Evolutionary conservation across 2,888 invertebrate genomes (phyloP), one percentile per base, ranked within the genome.

Genomic region (Cephonodes hylas): DNA sequence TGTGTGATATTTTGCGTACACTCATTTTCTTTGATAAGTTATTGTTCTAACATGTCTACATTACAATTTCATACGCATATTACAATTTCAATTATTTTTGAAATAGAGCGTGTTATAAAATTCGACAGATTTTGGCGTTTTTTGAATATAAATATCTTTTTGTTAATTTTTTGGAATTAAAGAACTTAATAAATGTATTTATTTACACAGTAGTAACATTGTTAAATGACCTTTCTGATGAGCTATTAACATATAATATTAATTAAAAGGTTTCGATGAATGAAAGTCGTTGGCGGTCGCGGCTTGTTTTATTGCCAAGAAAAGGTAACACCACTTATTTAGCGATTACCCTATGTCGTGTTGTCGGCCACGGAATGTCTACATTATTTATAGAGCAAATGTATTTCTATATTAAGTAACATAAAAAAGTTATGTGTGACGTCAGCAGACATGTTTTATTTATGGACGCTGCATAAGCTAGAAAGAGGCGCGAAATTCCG

Each of bases 201-300:
- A n/a, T n/a, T n/a, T n/a, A n/a, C n/a, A n/a, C n/a, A n/a, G n/a
- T n/a, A n/a, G n/a, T n/a, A n/a, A n/a, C n/a, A n/a, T n/a, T n/a
- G n/a, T n/a, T n/a, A n/a, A n/a, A n/a, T 53, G 18, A 10, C 8
- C 15, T 53, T 27, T 53, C 10, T 31, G 15, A 27, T 31, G 31
- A 25, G 25, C 5, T 18, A 53, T 31, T 27, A 53, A 27, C 23
- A 31, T 27, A 31, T 53, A 31, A 53, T 20, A 44, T 5, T 20
- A 20, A 18, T 18, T 31, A 20, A 0, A 3, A 31, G 53, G 31
- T 53, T 18, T 31, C 31, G 31, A 53, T 31, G 27, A 27, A 25
- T 27, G 31, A 46, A 60, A 44, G 62, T 62, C 60, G 38, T 63
- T 63, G 63, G 63, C 63, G 38, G 25, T 20, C 23, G 56, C n/a